Evolutionary conservation across 2,113 vertebrate species (phyloP).

Genomic region (Okapia johnstoni): DNA sequence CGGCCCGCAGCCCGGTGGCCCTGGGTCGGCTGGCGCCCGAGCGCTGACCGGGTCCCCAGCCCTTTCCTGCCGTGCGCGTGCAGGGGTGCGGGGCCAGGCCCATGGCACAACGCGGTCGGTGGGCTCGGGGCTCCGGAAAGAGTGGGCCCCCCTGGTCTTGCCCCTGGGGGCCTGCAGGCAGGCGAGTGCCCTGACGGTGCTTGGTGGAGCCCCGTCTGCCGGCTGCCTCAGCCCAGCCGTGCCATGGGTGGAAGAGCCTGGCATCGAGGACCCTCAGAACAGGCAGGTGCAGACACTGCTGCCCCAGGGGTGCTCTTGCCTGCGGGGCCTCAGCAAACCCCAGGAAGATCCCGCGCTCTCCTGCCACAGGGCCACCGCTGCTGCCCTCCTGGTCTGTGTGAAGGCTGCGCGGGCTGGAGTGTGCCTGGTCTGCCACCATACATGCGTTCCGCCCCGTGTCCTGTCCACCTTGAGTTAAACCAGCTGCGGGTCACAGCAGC

Average conservation of each 20-base stretch:
- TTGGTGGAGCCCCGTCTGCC: not conserved
- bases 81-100: rapidly evolving
- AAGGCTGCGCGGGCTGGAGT: rapidly evolving
- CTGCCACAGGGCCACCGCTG: not conserved
- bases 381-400: rapidly evolving
- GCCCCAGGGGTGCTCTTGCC: not conserved
- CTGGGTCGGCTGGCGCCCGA: slow-evolving; percentile 9
- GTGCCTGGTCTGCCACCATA: not conserved
- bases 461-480: not conserved
- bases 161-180: not conserved
- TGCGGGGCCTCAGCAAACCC: not conserved
- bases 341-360: rapidly evolving
- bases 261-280: not conserved
- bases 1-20: slow-evolving; percentile 55
- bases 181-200: not conserved
- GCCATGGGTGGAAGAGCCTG: rapidly evolving
- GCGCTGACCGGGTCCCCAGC: not conserved
- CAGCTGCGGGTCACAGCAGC: not conserved
- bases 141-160: rapidly evolving
- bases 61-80: not conserved
- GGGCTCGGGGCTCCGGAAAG: not conserved
- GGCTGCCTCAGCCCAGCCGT: not conserved
- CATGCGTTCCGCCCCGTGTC: rapidly evolving
- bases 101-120: rapidly evolving
- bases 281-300: not conserved